Evolutionary conservation across 2,888 invertebrate species (phyloP), one percentile per base, ranked within the genome.

Genomic region (Polydrusus cervinus): DNA sequence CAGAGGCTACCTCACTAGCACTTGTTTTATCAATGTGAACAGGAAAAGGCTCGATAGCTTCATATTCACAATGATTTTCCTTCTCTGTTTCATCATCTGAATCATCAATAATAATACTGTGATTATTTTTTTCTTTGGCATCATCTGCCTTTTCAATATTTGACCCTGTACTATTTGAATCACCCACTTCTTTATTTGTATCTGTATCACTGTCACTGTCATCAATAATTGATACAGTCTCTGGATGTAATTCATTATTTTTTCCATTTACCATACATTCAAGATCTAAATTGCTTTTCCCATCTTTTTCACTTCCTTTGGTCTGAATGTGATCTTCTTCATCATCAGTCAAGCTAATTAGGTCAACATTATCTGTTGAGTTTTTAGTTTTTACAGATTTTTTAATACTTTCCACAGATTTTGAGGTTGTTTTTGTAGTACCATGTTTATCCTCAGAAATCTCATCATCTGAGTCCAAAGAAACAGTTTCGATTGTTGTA

Each of bases 101-200:
- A 20, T 73, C 78, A 75, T 78, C 67, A 14, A 74, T 75, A 38
- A 74, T 69, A 30, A 77, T 74, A 71, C 65, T 73, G n/a, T 70
- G 13, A 14, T 68, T 66, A 43, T 11, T 1, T 18, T 60, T 38
- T 18, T 38, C 55, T 55, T 30, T 55, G n/a, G 38, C 57, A 18
- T 60, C n/a, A 11, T 47, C 45, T 13, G 34, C 13, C 49, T 45
- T 49, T 34, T n/a, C 18, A 30, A 34, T 51, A 38, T 30, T 16
- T n/a, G 16, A 13, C 2, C 13, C 45, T 3, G 30, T 53, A 49
- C 40, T 40, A 40, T 2, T 18, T 34, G 43, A 1, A 45, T 7
- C 51, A 2, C 65, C 64, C 51, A 65, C 38, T 30, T 69, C 51
- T 40, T 68, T 60, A 53, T 53, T 65, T 55, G 67, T 43, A 13